Base-by-base conservation (phyloP, 1,140 invertebrate genomes). In the Druon quercuslanigerum region DNA sequence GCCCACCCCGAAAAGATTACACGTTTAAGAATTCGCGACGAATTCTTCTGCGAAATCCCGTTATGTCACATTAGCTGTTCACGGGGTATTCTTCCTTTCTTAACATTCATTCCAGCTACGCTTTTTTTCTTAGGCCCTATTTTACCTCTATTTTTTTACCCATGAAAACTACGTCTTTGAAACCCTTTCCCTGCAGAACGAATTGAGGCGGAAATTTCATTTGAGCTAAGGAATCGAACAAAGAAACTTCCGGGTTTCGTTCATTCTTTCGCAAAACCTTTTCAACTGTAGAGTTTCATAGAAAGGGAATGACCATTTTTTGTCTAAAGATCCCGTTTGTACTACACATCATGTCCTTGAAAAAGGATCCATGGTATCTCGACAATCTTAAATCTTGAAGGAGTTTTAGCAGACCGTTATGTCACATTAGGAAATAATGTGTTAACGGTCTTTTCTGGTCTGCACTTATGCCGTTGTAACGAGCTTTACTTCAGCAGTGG, bases 41-140 rank as follows among this genome's bases (percentile, higher is more conserved):
- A 86, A 83, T 85, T 82, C 85, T 82, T 74, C 84, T 83, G 85
- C 81, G 84, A 84, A 83, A 88, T 91, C 88, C 90, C 90, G 90
- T 91, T 91, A 91, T 90, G 90, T 91, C 90, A 91, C 89, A 90
- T 91, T 88, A 86, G 25, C 25, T 33, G 25, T 33, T 5, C 20
- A 17, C 56, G 50, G 51, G 25, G 72, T 33, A 20, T 74, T 54
- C 73, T 70, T 79, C 75, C 73, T 73, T 75, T 33, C 72, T 72
- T 17, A 66, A 40, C 50, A 60, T 77, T 50, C 13, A 52, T n/a
- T n/a, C 52, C 16, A 14, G 50, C 33, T 14, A 8, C 19, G 72
- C 40, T 12, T 72, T 40, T 76, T 74, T 72, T 71, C 56, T 76
- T 12, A 16, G 51, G 17, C 40, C 40, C 11, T 11, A 46, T 46